Conservation (phyloP, 2,888 invertebrate species). For the Yponomeuta malinellus region DNA sequence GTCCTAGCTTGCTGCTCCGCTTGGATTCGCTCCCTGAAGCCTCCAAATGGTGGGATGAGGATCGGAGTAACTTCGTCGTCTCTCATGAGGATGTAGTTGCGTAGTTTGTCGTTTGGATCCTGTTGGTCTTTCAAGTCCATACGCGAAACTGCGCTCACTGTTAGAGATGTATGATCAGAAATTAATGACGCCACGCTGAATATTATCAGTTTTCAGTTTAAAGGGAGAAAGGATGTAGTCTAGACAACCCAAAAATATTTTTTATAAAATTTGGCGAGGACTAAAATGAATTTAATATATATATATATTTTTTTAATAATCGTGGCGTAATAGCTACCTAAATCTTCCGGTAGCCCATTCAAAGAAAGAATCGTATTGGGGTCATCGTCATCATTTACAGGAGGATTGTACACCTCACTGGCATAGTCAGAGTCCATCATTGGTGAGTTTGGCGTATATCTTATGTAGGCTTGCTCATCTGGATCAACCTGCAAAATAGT, state of each 20-base stretch:
- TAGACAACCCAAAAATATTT: no score
- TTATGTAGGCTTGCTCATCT: slow-evolving; percentile 85
- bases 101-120: slow-evolving; percentile 57
- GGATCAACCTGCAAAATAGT: slow-evolving; percentile 67
- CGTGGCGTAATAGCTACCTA: background rate
- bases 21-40: slow-evolving; percentile 62
- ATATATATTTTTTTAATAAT: no score
- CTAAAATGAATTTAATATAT: no score
- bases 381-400: slow-evolving; percentile 67
- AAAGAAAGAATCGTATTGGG: background rate
- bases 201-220: no score
- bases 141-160: background rate
- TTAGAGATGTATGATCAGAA: background rate
- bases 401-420: slow-evolving; percentile 88
- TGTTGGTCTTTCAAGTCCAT: slow-evolving; percentile 29
- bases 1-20: slow-evolving; percentile 42
- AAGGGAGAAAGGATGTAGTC: no score
- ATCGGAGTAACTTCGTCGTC: slow-evolving; percentile 52
- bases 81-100: slow-evolving; percentile 53
- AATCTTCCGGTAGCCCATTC: background rate
- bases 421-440: slow-evolving; percentile 81
- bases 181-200: background rate
- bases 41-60: slow-evolving; percentile 53
- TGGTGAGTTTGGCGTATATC: slow-evolving; percentile 82
- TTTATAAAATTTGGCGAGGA: no score